Base-by-base conservation (phyloP, 2,113 vertebrate genomes). In the Caracal caracal region DNA sequence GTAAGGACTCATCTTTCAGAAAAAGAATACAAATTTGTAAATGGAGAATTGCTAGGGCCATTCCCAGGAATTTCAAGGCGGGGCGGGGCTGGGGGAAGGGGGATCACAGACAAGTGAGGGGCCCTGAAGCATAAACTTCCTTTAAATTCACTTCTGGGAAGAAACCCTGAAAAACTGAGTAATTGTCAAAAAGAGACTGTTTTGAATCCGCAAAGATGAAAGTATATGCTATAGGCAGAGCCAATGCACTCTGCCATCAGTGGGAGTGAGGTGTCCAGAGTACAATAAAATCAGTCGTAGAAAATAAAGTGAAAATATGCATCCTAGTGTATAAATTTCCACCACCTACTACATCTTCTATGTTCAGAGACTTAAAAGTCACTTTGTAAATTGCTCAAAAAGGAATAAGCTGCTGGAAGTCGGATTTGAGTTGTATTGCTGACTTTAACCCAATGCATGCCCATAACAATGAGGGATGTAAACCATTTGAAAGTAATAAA, bases 241-340 rank as follows among this genome's bases (percentile, higher is more conserved):
- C 37, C 40, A 59, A 1, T 40, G 22, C 1, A 20, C 26, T 93
- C 47, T 94, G 59, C 65, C 43, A 15, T 65, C 37, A 75, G 26
- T 49, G 19, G 59, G 40, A 89, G 73, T 53, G n/a, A 71, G 40
- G 88, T 82, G 88, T 94, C 51, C 51, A 79, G 81, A 93, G 93
- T 71, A 71, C 17, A 35, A 10, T 33, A 49, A 80, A 95, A 66
- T 96, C 75, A 47, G 63, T 59, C 53, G 37, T 88, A 90, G 87
- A 73, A 96, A 96, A 94, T 82, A 88, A 85, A 97, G 86, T 68
- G 73, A 96, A 98, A 96, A 85, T 80, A 79, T 68, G 53, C 93
- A 59, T 94, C 53, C 65, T 79, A 51, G 56, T 93, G 53, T 92
- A 40, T 86, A 95, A 90, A 97, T 91, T 91, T 89, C 82, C 96